phyloP scores from a whole-genome alignment of 1,140 invertebrate genomes.

The Caenorhabditis inopinata region DNA sequence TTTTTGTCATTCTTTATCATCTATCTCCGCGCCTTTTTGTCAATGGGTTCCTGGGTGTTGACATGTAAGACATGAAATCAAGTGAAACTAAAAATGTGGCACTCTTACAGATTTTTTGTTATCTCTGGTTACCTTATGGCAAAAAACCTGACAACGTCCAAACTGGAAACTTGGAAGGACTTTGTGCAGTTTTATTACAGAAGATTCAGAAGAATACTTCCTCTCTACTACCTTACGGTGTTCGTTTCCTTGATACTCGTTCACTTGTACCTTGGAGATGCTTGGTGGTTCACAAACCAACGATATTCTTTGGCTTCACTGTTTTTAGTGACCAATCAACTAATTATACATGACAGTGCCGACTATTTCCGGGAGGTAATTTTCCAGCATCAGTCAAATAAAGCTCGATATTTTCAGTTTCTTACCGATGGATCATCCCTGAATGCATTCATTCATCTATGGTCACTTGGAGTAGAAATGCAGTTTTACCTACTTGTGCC shows the following conservation, averaged over 20 bases:
- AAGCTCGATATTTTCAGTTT: too few species aligned
- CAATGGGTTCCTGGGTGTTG: too few species aligned
- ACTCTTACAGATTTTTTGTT: constrained; percentile 36
- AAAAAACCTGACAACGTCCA: neutral
- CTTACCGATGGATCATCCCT: too few species aligned
- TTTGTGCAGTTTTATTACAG: neutral
- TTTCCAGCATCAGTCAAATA: too few species aligned
- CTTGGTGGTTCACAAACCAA: neutral
- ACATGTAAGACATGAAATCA: neutral
- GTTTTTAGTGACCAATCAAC: neutral
- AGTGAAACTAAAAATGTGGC: neutral
- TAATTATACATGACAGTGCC: too few species aligned
- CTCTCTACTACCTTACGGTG: neutral
- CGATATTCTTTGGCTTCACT: neutral
- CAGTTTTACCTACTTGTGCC: too few species aligned
- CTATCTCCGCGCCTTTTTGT: too few species aligned
- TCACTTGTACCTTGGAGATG: neutral
- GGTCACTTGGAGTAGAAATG: too few species aligned
- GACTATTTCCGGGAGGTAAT: too few species aligned
- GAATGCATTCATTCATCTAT: too few species aligned
- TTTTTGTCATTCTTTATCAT: too few species aligned
- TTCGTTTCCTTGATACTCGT: neutral
- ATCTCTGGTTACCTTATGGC: constrained; percentile 35
- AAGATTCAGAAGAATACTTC: neutral
- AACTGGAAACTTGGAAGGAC: neutral